Conservation (phyloP, 2,113 vertebrate genomes). For the Felis chaus region DNA sequence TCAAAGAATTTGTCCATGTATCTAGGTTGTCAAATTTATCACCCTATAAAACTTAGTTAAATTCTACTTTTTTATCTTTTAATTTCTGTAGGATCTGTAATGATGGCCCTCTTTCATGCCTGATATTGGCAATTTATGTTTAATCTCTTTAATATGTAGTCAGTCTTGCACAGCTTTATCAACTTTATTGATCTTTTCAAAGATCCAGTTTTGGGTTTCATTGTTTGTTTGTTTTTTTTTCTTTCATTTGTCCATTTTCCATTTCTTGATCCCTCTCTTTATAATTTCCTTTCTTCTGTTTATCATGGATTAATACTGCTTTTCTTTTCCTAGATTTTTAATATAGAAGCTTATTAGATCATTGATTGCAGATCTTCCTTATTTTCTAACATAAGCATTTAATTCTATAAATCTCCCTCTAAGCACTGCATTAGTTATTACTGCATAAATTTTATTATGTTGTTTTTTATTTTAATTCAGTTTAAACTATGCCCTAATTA, state of each 20-base stretch:
- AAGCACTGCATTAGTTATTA: not conserved
- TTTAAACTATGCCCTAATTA: conserved; percentile 25
- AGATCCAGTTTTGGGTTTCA: not conserved
- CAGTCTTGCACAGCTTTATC: not conserved
- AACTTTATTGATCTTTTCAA: conserved; percentile 16
- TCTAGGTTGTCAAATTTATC: not conserved
- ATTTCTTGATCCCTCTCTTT: conserved; percentile 12
- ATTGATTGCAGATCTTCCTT: not conserved
- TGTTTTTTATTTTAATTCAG: not conserved
- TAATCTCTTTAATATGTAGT: not conserved
- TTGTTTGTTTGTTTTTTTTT: not conserved
- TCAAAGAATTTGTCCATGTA: not conserved
- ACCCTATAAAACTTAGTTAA: not conserved
- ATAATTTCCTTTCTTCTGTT: conserved; percentile 20
- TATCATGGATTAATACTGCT: not conserved
- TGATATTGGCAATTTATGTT: not conserved
- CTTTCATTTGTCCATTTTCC: conserved; percentile 27
- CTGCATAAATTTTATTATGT: not conserved
- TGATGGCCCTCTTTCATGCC: not conserved
- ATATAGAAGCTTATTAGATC: not conserved
- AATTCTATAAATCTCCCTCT: not conserved
- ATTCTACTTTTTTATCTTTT: not conserved
- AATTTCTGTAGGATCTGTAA: not conserved
- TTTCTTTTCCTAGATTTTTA: not conserved
- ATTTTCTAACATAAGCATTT: conserved; percentile 3